Evolutionary conservation across 2,113 vertebrate species (phyloP).

Genomic region (Mirounga angustirostris): DNA sequence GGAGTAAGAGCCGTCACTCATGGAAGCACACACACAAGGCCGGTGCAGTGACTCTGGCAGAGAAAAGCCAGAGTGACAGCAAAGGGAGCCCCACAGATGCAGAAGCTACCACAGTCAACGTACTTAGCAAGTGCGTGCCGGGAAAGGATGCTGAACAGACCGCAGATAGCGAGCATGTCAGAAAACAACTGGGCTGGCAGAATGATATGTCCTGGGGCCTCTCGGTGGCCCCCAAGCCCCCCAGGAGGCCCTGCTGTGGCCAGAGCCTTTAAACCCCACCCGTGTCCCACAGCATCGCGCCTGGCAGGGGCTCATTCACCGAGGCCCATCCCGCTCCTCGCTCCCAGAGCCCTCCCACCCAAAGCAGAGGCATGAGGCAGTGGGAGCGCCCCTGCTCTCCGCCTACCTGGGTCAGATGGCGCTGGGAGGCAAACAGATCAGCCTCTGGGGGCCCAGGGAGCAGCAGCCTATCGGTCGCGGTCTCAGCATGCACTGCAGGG

Average conservation of each 20-base stretch:
- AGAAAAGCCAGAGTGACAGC: neutral
- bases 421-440: conserved; percentile 70
- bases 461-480: conserved; percentile 69
- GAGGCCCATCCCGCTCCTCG: neutral
- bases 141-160: neutral
- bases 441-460: conserved; percentile 72
- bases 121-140: fast-evolving
- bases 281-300: fast-evolving
- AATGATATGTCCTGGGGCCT: neutral
- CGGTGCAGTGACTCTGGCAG: neutral
- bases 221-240: fast-evolving
- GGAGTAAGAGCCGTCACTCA: neutral
- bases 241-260: neutral
- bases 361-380: neutral
- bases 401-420: conserved; percentile 87
- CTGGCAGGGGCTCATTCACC: neutral
- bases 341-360: neutral
- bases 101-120: neutral
- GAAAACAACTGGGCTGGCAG: neutral
- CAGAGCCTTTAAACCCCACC: neutral
- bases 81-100: neutral
- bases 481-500: conserved; percentile 85
- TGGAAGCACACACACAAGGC: neutral
- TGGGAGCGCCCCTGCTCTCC: neutral
- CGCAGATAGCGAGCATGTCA: fast-evolving